Evolutionary conservation across 2,888 invertebrate genomes (phyloP).

Genomic region (Caenorhabditis sinica): DNA sequence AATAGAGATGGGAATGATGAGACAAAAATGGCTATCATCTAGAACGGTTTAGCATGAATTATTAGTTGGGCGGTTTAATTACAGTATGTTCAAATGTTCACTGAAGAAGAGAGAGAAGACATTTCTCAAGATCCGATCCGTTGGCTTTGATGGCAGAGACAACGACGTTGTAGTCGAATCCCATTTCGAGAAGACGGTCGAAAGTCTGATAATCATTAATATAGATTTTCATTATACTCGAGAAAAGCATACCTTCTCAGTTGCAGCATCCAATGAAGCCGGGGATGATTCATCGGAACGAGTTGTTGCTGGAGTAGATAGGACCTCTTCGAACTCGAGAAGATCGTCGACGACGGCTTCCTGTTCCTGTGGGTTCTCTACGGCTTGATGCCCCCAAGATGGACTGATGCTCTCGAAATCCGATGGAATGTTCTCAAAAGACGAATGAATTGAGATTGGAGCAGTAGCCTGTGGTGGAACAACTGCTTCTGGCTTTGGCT

Average conservation of each 20-base stretch:
- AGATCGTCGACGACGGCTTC: constrained; percentile 9
- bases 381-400: constrained; percentile 2
- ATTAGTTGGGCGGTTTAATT: constrained; percentile 30
- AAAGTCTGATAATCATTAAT: constrained; percentile 36
- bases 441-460: constrained; percentile 40
- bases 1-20: constrained; percentile 31
- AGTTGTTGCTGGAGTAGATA: background rate
- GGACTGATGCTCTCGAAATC: constrained; percentile 41
- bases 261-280: background rate
- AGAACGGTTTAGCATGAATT: background rate
- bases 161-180: constrained; percentile 57
- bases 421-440: constrained; percentile 52
- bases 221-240: background rate
- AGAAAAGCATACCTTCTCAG: constrained; percentile 23
- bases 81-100: constrained; percentile 19
- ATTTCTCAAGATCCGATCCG: constrained; percentile 31
- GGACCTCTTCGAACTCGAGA: constrained; percentile 25
- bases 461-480: background rate
- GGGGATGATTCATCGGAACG: background rate
- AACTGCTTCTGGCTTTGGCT: background rate
- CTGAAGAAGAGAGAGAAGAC: constrained; percentile 18
- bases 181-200: constrained; percentile 55
- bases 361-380: background rate
- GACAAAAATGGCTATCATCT: background rate
- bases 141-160: constrained; percentile 29